A percentile compares a stretch with the other conserved stretches of the same genome.
Conservation (phyloP, 2,797 vertebrate species). For the Anguilla anguilla region DNA sequence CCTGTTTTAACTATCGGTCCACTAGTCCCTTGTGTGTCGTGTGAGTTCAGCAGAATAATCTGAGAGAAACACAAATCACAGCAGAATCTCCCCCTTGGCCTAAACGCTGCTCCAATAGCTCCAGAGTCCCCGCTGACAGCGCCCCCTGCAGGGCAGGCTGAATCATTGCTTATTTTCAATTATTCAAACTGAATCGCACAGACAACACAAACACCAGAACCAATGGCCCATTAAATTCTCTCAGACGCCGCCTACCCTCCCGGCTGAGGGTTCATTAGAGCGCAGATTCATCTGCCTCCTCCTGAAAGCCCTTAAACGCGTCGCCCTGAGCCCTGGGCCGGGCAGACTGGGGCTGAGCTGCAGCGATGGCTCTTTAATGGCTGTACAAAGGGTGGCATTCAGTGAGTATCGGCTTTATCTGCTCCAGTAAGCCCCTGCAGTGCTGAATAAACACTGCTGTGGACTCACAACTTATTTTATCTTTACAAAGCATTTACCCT, state of each 20-base stretch:
- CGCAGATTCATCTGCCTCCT: background rate
- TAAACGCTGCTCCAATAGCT: background rate
- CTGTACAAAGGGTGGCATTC: background rate
- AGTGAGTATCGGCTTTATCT: background rate
- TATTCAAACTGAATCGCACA: background rate
- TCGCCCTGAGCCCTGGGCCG: background rate
- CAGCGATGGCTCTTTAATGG: background rate
- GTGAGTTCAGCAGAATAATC: background rate
- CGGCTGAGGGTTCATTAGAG: background rate
- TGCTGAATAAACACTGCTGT: background rate
- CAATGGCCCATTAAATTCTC: slow-evolving; percentile 25
- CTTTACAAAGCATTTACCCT: no score
- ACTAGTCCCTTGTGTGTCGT: background rate
- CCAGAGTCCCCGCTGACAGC: background rate
- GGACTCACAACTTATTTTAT: background rate
- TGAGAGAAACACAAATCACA: background rate
- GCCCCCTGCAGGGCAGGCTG: background rate
- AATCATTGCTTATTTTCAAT: slow-evolving; percentile 8
- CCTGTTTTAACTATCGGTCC: background rate
- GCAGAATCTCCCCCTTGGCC: background rate
- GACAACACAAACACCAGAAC: background rate
- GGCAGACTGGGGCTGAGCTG: background rate
- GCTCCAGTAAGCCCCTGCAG: background rate
- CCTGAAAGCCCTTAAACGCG: background rate
- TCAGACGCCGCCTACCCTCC: background rate